Conservation (phyloP, 2,888 invertebrate species). For the Coremacera marginata region DNA sequence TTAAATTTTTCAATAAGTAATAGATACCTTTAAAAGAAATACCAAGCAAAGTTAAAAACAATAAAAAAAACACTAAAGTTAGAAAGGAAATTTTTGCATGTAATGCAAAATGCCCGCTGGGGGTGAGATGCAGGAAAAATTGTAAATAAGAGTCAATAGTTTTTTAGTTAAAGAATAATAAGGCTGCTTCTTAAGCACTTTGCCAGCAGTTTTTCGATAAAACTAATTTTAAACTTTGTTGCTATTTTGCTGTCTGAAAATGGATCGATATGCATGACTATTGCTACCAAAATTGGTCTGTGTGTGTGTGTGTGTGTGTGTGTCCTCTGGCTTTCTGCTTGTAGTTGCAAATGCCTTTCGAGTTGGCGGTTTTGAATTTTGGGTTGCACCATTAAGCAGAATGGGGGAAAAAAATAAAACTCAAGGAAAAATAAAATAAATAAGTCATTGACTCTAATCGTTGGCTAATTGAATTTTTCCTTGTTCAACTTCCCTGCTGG, state of each 20-base stretch:
- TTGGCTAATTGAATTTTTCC: constrained; percentile 17
- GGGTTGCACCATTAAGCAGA: constrained; percentile 1
- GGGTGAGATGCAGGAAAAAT: too few relatives aligned
- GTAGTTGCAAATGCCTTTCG: background rate
- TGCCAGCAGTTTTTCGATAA: background rate
- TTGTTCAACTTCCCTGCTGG: too few relatives aligned
- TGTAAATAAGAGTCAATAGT: background rate
- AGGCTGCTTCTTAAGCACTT: background rate
- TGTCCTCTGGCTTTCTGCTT: background rate
- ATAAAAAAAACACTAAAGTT: background rate
- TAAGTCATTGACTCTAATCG: constrained; percentile 8
- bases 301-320: background rate
- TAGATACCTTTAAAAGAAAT: background rate
- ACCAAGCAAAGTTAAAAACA: background rate
- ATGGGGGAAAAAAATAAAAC: background rate
- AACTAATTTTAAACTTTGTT: background rate
- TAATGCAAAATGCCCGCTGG: background rate
- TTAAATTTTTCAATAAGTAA: background rate
- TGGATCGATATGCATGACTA: background rate
- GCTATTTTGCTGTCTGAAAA: background rate
- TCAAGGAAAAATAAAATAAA: too few relatives aligned
- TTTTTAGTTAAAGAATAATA: background rate
- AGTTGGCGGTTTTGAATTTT: background rate
- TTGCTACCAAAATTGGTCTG: background rate
- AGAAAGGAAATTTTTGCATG: background rate